A percentile compares a stretch with the other conserved stretches of the same genome.
Conservation (phyloP, 35 echinoderm and acorn worm genomes). For the Ophioderma brevispina region DNA sequence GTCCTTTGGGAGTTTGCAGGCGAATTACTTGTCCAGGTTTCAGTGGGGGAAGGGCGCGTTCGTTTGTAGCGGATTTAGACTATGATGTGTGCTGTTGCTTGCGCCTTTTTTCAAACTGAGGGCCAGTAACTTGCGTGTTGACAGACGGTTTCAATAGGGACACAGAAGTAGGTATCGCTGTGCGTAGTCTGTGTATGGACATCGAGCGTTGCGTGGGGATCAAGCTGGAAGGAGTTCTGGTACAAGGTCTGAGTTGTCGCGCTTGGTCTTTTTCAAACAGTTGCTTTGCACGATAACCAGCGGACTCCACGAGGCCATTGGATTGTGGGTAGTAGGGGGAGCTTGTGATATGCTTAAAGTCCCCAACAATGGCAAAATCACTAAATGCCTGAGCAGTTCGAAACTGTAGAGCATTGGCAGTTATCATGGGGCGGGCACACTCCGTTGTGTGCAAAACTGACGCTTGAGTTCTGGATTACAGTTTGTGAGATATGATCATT, state of each 20-base stretch:
- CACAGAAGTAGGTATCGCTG: too few relatives aligned
- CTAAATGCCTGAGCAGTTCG: neutral
- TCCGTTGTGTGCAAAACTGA: conserved; percentile 10
- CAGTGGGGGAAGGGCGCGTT: too few relatives aligned
- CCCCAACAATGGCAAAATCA: neutral
- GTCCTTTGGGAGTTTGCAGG: too few relatives aligned
- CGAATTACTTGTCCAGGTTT: too few relatives aligned
- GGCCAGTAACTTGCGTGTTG: too few relatives aligned
- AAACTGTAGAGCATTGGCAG: conserved; percentile 25
- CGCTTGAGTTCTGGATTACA: conserved; percentile 3
- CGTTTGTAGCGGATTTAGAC: too few relatives aligned
- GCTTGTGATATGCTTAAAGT: neutral
- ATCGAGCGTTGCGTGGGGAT: too few relatives aligned
- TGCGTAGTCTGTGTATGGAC: too few relatives aligned
- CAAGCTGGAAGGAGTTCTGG: too few relatives aligned
- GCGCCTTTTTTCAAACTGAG: too few relatives aligned
- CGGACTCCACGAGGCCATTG: conserved; percentile 13
- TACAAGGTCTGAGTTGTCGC: conserved; percentile 38
- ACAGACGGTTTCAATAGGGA: too few relatives aligned
- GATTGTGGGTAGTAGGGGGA: conserved; percentile 8
- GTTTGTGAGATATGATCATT: neutral
- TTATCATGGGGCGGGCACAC: neutral
- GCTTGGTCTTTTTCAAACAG: conserved; percentile 51
- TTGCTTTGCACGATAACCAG: conserved; percentile 32
- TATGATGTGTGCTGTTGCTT: too few relatives aligned